Evolutionary conservation across 2,888 invertebrate genomes (phyloP), one percentile per base, ranked within the genome.

Genomic region (Eubasilissa splendida): DNA sequence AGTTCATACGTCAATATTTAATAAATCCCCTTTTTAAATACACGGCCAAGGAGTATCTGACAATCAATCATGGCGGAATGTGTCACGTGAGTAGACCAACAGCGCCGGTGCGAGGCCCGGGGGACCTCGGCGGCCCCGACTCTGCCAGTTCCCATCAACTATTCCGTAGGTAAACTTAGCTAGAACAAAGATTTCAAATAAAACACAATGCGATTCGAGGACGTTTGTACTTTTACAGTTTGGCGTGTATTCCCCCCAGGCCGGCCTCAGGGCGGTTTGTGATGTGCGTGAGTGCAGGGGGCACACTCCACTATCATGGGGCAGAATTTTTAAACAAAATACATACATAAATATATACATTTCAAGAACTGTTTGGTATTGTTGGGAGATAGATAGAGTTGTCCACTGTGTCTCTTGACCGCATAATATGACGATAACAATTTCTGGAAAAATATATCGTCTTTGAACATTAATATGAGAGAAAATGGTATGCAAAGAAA

Each of bases 21-120:
- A 68, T 68, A 68, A 9, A 68, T 50, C 68, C 14, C n/a, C 50
- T 50, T 68, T 68, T 68, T 68, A 68, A 68, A 68, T 68, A 68
- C 50, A n/a, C 52, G 50, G 50, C 14, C 68, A 54, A 5, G 65
- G 31, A 22, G 31, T 56, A 66, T 59, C 68, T 70, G 80, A 59
- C 80, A 76, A 80, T 80, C 80, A 80, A 80, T 80, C 80, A 80
- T 54, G 70, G 56, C 76, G 8, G 7, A 50, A 66, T 70, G 63
- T 80, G 76, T 76, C 76, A 63, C 59, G 14, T 58, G 71, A 42
- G 56, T 42, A 53, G 58, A 66, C 77, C 65, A 42, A 63, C 22
- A 50, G 42, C 42, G 12, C 58, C 10, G 9, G 22, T 22, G 22
- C 22, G 22, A 22, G 31, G 65, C 76, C 63, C 22, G 53, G 33